These are phyloP conservation scores for Artibeus jamaicensis DNA, from an alignment of 2,797 vertebrate species.

Conservation along the genomic window DNA sequence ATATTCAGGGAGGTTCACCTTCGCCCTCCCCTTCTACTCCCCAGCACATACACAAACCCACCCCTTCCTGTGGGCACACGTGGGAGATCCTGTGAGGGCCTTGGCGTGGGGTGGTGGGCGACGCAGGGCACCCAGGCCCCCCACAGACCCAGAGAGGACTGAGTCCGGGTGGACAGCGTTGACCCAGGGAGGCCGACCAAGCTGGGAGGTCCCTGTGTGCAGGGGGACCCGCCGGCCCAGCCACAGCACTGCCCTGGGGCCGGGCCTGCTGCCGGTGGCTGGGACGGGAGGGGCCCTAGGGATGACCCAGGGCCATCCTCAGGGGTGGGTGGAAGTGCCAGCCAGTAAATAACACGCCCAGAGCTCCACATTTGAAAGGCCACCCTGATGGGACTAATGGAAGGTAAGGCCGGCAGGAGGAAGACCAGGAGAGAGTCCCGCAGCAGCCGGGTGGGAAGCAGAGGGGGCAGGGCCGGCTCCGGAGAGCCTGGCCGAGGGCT, in stretches of 20 bases:
- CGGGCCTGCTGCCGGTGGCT: neutral
- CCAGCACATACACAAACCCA: rapidly evolving
- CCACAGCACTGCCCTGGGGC: neutral
- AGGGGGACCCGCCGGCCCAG: neutral
- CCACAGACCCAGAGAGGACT: neutral
- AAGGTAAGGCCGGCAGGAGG: neutral
- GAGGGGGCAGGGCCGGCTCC: neutral
- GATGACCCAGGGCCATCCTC: too few species aligned
- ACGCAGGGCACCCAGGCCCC: neutral
- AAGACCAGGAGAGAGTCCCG: neutral
- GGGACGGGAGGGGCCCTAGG: too few species aligned
- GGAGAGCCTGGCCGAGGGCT: neutral
- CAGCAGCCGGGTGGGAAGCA: neutral
- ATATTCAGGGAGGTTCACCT: neutral
- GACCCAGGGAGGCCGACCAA: neutral
- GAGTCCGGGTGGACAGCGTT: neutral
- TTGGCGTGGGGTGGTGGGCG: neutral
- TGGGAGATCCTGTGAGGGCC: neutral
- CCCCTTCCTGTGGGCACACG: neutral
- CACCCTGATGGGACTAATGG: neutral
- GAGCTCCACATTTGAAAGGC: neutral
- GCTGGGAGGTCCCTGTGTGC: rapidly evolving
- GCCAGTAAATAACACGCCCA: neutral
- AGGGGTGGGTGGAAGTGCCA: neutral
- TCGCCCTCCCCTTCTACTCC: neutral